Evolutionary conservation across 1,140 invertebrate species (phyloP).

Genomic region (Acyrthosiphon pisum): DNA sequence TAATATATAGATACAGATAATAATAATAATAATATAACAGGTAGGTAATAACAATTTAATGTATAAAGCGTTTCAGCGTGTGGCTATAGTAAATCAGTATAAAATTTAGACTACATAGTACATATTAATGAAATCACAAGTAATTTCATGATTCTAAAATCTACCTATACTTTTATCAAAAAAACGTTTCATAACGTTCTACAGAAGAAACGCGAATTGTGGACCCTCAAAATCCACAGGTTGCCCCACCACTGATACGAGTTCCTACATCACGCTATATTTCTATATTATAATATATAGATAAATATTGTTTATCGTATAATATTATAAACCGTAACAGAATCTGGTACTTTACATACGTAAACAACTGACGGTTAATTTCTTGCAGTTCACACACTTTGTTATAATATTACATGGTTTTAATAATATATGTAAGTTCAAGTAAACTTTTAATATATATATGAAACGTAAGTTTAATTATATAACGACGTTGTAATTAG

Average conservation of each 20-base stretch:
- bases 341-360: background rate
- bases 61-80: no score
- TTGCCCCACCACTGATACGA: background rate
- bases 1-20: no score
- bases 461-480: background rate
- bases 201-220: background rate
- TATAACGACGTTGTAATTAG: background rate
- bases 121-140: no score
- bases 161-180: background rate
- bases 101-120: no score
- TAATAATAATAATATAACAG: no score
- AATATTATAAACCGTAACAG: background rate
- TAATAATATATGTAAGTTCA: background rate
- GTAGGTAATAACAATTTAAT: no score
- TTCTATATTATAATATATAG: no score
- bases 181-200: background rate
- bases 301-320: no score
- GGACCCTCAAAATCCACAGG: background rate
- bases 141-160: background rate
- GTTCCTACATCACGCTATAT: background rate
- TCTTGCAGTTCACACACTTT: background rate
- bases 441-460: background rate
- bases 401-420: background rate
- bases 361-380: background rate
- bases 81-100: no score